Conservation (phyloP, 1,140 invertebrate genomes). For the Mamestra configurata region DNA sequence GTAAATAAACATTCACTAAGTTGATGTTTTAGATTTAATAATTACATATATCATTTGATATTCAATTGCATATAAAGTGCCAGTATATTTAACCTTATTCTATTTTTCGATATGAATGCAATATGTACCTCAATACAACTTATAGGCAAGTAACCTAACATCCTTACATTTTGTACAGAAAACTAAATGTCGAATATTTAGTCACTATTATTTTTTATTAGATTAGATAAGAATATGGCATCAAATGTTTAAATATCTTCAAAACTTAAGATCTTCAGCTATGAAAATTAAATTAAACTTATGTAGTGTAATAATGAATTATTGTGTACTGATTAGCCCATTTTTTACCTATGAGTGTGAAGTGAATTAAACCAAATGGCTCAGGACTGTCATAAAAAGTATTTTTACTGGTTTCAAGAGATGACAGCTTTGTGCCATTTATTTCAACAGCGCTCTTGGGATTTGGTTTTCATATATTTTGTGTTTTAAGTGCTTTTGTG, state of each 20-base stretch:
- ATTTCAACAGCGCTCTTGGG: background rate
- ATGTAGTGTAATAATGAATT: background rate
- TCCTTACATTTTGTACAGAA: conserved; percentile 16
- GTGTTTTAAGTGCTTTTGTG: conserved; percentile 24
- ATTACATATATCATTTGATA: conserved; percentile 12
- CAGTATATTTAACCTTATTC: conserved; percentile 17
- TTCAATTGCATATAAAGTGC: conserved; percentile 26
- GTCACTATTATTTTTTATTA: conserved; percentile 1
- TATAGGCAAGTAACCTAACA: background rate
- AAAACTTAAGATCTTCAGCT: background rate
- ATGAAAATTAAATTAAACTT: background rate
- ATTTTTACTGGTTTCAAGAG: background rate
- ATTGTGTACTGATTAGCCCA: background rate
- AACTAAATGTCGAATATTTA: conserved; percentile 15
- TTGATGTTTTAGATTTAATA: conserved; percentile 23
- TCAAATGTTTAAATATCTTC: conserved; percentile 8
- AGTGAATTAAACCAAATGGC: background rate
- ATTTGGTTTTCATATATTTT: conserved; percentile 14
- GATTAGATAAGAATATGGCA: conserved; percentile 15
- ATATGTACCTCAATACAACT: background rate
- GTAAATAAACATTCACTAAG: conserved; percentile 36
- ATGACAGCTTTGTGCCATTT: conserved; percentile 1
- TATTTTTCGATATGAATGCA: conserved; percentile 10
- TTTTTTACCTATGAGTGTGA: conserved; percentile 17
- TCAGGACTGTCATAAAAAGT: background rate